Base-by-base conservation (phyloP, 1,140 invertebrate genomes). In the Sesamia nonagrioides region DNA sequence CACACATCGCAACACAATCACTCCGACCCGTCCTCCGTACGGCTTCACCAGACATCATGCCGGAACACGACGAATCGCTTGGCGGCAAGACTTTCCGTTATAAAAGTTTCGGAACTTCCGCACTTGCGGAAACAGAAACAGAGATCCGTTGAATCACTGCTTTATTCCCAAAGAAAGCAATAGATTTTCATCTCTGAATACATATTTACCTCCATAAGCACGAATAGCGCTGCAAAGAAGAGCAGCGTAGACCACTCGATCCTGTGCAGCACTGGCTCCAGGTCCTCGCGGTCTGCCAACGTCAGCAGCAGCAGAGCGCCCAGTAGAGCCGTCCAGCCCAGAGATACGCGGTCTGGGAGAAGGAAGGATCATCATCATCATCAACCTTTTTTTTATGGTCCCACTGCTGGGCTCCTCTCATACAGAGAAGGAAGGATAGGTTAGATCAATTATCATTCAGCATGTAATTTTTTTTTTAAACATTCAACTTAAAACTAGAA, bases 171-270 rank as follows among this genome's bases (percentile, higher is more conserved):
- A 37, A 37, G 7, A 37, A 52, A 2, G 50, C 15, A 7, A 8
- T 17, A 4, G 15, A 1, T 52, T 37, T 37, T 37, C 8, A 42
- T 42, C 4, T 9, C 42, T 7, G 4, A 9, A 7, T 7, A 9
- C 42, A 6, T 48, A 13, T 15, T 72, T 85, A 95, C 98, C 95
- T 98, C 98, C 98, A 99, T 99, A 0, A 99, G 95, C 15, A 98
- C 97, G 81, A 99, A 99, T 0, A 99, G 94, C 0, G 98, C 97
- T 0, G 98, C 97, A 87, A 99, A 99, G 93, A 99, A 99, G 15
- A 98, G 93, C 0, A 99, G 90, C 0, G 98, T 99, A 4, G 97
- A 97, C 98, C 98, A 99, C 93, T 99, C 98, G 0, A 99, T 97
- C 72, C 97, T 95, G 1, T 97, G 96, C 77, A 99, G 94, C 52